phyloP scores from a whole-genome alignment of 2,888 invertebrate genomes.

The Steinernema carpocapsae region DNA sequence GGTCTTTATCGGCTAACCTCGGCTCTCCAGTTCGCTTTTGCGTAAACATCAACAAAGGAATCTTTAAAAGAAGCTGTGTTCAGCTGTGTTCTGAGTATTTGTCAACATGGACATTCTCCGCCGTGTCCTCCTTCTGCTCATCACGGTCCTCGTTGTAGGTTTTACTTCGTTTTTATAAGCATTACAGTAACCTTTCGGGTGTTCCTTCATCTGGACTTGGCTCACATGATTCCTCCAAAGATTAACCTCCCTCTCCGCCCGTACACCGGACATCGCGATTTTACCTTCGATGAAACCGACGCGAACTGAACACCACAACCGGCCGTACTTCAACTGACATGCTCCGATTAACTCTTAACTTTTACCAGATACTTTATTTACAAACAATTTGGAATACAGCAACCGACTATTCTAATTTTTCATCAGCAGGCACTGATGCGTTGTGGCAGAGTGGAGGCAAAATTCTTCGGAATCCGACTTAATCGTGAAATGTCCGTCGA shows the following conservation, averaged over 20 bases:
- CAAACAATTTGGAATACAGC: not conserved
- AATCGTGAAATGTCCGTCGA: conserved; percentile 17
- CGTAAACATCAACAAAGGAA: not conserved
- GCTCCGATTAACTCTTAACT: not conserved
- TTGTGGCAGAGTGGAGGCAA: conserved; percentile 1
- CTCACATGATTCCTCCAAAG: conserved; percentile 22
- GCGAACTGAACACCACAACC: not conserved
- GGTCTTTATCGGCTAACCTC: not conserved
- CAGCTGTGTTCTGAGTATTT: not conserved
- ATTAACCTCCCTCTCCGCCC: not conserved
- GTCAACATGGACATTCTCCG: not conserved
- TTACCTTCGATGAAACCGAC: not conserved
- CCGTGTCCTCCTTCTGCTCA: not conserved
- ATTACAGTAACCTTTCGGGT: not conserved
- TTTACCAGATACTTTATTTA: not conserved
- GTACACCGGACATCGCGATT: conserved; percentile 25
- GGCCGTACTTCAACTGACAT: not conserved
- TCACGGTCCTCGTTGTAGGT: not conserved
- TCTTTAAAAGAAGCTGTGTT: not conserved
- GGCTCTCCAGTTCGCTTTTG: not conserved
- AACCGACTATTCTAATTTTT: not conserved
- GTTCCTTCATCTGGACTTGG: not conserved
- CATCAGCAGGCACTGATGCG: conserved; percentile 24
- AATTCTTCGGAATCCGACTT: conserved; percentile 17
- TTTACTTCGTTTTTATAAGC: not conserved